phyloP scores from a whole-genome alignment of 2,797 vertebrate genomes.

The Poeciliopsis infans region DNA sequence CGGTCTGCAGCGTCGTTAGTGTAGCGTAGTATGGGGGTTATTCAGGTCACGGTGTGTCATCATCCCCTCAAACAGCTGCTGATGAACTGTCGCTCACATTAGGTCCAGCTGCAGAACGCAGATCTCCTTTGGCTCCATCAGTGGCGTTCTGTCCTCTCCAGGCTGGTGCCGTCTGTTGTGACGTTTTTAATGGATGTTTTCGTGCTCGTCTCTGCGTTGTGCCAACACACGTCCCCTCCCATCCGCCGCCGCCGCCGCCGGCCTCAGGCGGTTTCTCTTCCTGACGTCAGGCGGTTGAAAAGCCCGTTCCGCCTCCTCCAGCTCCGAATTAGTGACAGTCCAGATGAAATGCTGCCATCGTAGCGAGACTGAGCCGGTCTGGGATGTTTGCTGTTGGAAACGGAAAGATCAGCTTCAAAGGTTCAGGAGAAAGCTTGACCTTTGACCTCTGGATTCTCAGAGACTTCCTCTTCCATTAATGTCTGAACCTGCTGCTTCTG shows the following conservation, averaged over 20 bases:
- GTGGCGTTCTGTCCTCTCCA: background rate
- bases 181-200: conserved; percentile 71
- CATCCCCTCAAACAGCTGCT: conserved; percentile 4
- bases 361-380: background rate
- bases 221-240: conserved; percentile 35
- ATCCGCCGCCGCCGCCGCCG: background rate
- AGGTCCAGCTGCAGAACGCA: background rate
- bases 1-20: background rate
- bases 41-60: conserved; percentile 30
- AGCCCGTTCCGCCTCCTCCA: background rate
- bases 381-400: background rate
- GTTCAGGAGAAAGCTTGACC: conserved; percentile 22
- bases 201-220: conserved; percentile 44
- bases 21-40: conserved; percentile 11
- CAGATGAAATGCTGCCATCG: conserved; percentile 21
- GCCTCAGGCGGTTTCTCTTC: conserved; percentile 49
- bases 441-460: conserved; percentile 29
- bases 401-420: conserved; percentile 4
- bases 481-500: conserved; percentile 35
- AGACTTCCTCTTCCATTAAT: conserved; percentile 47
- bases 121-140: background rate
- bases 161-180: conserved; percentile 53
- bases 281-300: conserved; percentile 57
- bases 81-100: background rate
- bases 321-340: conserved; percentile 73